phyloP scores from a whole-genome alignment of 2,113 vertebrate genomes.

The Muntiacus muntjak region DNA sequence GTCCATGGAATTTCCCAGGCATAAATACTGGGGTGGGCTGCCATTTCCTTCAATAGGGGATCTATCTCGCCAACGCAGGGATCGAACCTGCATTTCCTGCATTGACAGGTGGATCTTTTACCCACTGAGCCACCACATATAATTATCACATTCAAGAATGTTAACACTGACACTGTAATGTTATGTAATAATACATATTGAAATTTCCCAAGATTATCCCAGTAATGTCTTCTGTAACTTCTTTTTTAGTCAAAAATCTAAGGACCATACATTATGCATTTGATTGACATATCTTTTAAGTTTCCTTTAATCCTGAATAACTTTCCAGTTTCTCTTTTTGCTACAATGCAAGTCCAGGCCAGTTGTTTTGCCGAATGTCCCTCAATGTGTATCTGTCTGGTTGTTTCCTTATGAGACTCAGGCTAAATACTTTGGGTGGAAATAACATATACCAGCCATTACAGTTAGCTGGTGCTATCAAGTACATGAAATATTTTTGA shows the following conservation, averaged over 20 bases:
- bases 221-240: not conserved
- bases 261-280: not conserved
- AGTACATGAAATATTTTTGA: not conserved
- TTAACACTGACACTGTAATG: not conserved
- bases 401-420: not conserved
- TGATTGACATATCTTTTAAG: not conserved
- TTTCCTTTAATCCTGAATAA: not conserved
- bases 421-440: not conserved
- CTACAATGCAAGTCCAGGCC: not conserved
- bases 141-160: not conserved
- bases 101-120: not conserved
- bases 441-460: not conserved
- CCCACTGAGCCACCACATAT: not conserved
- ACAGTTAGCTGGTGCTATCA: not conserved
- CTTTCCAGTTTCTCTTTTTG: not conserved
- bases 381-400: not conserved
- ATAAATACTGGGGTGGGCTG: not conserved
- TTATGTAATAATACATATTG: not conserved
- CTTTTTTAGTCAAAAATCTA: conserved; percentile 4
- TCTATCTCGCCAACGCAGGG: not conserved
- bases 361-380: not conserved
- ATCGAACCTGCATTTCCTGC: not conserved
- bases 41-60: not conserved
- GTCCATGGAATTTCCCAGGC: not conserved
- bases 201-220: not conserved